Conservation (phyloP, 2,888 invertebrate species). For the Cheilosia grossa region DNA sequence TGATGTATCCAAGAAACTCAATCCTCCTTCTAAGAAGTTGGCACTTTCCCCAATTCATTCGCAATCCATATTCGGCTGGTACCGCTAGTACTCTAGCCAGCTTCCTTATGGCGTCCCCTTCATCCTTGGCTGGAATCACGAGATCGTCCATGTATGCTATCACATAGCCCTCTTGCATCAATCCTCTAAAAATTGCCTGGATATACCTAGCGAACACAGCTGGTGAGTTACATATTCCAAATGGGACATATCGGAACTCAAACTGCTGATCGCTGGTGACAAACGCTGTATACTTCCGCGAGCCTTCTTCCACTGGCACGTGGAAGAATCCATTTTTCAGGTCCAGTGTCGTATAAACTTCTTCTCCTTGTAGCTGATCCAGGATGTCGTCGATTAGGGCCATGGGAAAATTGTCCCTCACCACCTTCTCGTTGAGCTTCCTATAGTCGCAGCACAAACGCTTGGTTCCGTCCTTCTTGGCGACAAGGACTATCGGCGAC, state of each 20-base stretch:
- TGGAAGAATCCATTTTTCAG: constrained; percentile 70
- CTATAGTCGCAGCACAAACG: too few species aligned
- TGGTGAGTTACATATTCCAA: constrained; percentile 42
- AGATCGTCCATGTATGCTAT: constrained; percentile 71
- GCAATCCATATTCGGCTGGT: constrained; percentile 48
- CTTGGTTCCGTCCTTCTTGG: too few species aligned
- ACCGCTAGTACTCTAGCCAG: constrained; percentile 37
- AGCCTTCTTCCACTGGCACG: neutral
- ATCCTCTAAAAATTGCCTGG: constrained; percentile 53
- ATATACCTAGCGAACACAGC: constrained; percentile 17
- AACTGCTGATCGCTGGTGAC: neutral
- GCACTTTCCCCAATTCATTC: constrained; percentile 73
- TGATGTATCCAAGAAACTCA: constrained; percentile 57
- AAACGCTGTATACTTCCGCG: too few species aligned
- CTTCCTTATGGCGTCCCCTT: constrained; percentile 56
- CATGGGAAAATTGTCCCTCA: neutral
- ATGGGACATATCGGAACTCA: constrained; percentile 67
- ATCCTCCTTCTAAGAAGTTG: constrained; percentile 64
- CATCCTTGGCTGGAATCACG: constrained; percentile 62
- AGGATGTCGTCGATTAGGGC: neutral
- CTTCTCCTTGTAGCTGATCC: constrained; percentile 44
- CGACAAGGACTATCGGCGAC: too few species aligned
- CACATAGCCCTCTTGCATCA: constrained; percentile 55
- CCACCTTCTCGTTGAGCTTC: too few species aligned
- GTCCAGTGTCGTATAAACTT: constrained; percentile 57